phyloP scores from a whole-genome alignment of 2,888 invertebrate species.

The Agriopis marginaria region DNA sequence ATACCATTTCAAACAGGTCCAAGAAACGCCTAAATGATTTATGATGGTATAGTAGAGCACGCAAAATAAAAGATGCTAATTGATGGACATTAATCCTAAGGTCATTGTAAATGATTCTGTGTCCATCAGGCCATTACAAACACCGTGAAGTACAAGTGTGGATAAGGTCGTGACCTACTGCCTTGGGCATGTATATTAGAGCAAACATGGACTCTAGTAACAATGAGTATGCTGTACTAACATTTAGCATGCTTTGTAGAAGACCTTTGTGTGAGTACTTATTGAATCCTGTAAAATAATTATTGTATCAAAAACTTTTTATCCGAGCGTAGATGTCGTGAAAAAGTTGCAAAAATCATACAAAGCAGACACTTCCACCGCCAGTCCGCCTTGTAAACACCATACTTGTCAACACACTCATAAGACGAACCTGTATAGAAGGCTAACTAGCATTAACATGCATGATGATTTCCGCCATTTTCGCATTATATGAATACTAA shows the following conservation, averaged over 20 bases:
- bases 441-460: slow-evolving; percentile 39
- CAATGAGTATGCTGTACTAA: slow-evolving; percentile 13
- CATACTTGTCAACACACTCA: slow-evolving; percentile 34
- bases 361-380: slow-evolving; percentile 10
- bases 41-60: slow-evolving; percentile 18
- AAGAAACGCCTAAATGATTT: slow-evolving; percentile 5
- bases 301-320: no score
- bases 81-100: slow-evolving; percentile 35
- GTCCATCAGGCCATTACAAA: slow-evolving; percentile 22
- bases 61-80: slow-evolving; percentile 34
- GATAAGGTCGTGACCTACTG: slow-evolving; percentile 32
- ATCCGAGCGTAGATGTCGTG: no score
- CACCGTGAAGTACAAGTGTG: slow-evolving; percentile 19
- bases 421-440: slow-evolving; percentile 39
- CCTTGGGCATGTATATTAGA: slow-evolving; percentile 22
- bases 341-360: no score
- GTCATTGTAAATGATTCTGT: slow-evolving; percentile 31
- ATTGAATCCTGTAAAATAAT: slow-evolving; percentile 3
- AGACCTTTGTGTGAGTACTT: slow-evolving; percentile 7
- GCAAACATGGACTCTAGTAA: slow-evolving; percentile 19
- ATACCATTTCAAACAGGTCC: background rate
- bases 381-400: slow-evolving; percentile 41
- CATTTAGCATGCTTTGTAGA: slow-evolving; percentile 21
- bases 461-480: slow-evolving; percentile 43
- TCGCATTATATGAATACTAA: slow-evolving; percentile 28